Evolutionary conservation across 2,888 invertebrate genomes (phyloP).

Genomic region (Tetranychus piercei): DNA sequence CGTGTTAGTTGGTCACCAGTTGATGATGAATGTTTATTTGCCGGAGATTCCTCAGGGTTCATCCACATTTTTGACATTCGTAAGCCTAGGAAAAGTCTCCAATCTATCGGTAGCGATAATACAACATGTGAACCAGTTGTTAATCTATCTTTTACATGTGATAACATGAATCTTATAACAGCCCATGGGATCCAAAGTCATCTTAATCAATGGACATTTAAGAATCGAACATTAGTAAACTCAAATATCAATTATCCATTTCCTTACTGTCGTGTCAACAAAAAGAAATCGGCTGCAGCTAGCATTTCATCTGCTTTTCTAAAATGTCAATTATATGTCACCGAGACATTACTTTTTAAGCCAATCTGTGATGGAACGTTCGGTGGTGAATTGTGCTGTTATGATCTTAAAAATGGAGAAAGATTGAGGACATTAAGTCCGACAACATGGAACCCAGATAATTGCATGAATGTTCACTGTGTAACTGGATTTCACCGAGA

Average conservation of each 20-base stretch:
- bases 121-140: conserved; percentile 16
- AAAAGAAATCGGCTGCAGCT: neutral
- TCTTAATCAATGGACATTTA: conserved; percentile 20
- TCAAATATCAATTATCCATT: conserved; percentile 18
- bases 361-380: conserved; percentile 1
- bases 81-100: conserved; percentile 7
- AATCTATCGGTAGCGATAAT: conserved; percentile 13
- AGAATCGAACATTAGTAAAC: conserved; percentile 3
- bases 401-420: conserved; percentile 10
- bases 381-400: conserved; percentile 7
- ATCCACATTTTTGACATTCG: conserved; percentile 21
- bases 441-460: conserved; percentile 6
- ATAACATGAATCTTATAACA: conserved; percentile 17
- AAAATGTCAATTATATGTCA: conserved; percentile 17
- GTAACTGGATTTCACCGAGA: conserved; percentile 8
- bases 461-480: conserved; percentile 1
- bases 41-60: conserved; percentile 19
- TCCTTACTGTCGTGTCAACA: neutral
- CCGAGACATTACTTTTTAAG: conserved; percentile 16
- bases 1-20: conserved; percentile 20
- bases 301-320: conserved; percentile 6
- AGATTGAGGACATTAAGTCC: neutral
- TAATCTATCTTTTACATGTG: conserved; percentile 14
- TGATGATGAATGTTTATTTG: conserved; percentile 21
- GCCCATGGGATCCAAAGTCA: conserved; percentile 8